Conservation (phyloP, 2,888 invertebrate genomes). For the Vanessa cardui region DNA sequence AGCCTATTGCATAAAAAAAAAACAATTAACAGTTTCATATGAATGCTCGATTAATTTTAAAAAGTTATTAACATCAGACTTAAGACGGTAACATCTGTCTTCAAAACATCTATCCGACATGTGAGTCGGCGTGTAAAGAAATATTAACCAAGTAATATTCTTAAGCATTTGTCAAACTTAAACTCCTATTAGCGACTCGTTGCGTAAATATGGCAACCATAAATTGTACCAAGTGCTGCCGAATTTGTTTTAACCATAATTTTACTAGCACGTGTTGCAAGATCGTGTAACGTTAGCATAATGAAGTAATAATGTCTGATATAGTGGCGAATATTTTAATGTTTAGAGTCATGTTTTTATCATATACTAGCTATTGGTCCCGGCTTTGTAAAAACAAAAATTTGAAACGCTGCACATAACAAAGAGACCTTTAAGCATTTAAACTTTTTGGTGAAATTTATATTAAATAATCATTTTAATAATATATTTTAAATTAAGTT, state of each 20-base stretch:
- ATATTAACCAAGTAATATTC: slow-evolving; percentile 14
- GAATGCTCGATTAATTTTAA: no score
- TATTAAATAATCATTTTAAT: no score
- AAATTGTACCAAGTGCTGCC: slow-evolving; percentile 21
- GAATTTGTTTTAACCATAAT: slow-evolving; percentile 39
- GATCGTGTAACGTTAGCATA: slow-evolving; percentile 53
- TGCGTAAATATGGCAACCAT: slow-evolving; percentile 18
- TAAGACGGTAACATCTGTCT: neutral
- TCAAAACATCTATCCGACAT: neutral
- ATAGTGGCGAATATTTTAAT: slow-evolving; percentile 56
- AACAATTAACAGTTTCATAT: no score
- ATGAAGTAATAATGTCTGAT: slow-evolving; percentile 68
- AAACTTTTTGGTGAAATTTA: no score
- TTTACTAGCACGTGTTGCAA: slow-evolving; percentile 44
- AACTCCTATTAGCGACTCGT: slow-evolving; percentile 35
- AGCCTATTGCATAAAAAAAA: no score
- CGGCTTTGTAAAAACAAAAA: no score
- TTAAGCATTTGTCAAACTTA: slow-evolving; percentile 26
- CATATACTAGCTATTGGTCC: no score
- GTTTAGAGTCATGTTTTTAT: slow-evolving; percentile 39
- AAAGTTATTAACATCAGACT: neutral
- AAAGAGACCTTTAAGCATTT: no score
- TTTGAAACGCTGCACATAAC: no score
- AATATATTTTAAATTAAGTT: no score
- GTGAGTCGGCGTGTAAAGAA: slow-evolving; percentile 1